A percentile compares a stretch with the other conserved stretches of the same genome.
These are phyloP conservation scores for Zaprionus vittiger DNA, from an alignment of 1,140 invertebrate species.

Conservation along the genomic window DNA sequence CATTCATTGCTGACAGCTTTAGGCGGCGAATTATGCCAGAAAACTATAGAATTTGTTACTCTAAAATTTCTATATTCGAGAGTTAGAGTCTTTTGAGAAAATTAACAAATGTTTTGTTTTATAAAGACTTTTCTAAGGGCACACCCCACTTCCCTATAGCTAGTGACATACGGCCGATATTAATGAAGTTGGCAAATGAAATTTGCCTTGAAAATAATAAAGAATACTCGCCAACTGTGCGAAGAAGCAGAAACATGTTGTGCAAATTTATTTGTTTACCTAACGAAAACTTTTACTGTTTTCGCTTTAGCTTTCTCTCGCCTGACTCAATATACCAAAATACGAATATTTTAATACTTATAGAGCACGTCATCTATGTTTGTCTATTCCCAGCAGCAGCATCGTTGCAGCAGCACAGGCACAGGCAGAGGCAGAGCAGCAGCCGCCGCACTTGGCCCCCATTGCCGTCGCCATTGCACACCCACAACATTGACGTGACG, in stretches of 20 bases:
- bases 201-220: constrained; percentile 37
- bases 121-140: not conserved
- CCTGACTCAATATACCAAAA: constrained; percentile 25
- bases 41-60: not conserved
- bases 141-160: not conserved
- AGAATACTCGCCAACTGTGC: constrained; percentile 48
- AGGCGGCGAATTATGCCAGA: not conserved
- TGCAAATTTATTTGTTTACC: constrained; percentile 73
- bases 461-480: not conserved
- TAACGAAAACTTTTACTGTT: constrained; percentile 22
- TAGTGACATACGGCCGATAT: constrained; percentile 12
- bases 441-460: constrained; percentile 30
- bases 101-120: constrained; percentile 4
- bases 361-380: constrained; percentile 48
- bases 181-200: constrained; percentile 5
- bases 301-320: constrained; percentile 8
- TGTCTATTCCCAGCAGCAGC: constrained; percentile 43
- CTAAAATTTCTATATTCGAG: too few relatives aligned
- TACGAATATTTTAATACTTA: constrained; percentile 24
- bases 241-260: constrained; percentile 30
- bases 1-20: not conserved
- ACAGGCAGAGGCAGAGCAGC: not conserved
- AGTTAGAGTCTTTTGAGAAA: not conserved
- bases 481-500: constrained; percentile 56
- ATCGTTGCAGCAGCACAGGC: constrained; percentile 47